Percentiles rank a stretch among this genome's conserved stretches.
phyloP scores from a whole-genome alignment of 2,113 vertebrate genomes.

The Eurypyga helias region DNA sequence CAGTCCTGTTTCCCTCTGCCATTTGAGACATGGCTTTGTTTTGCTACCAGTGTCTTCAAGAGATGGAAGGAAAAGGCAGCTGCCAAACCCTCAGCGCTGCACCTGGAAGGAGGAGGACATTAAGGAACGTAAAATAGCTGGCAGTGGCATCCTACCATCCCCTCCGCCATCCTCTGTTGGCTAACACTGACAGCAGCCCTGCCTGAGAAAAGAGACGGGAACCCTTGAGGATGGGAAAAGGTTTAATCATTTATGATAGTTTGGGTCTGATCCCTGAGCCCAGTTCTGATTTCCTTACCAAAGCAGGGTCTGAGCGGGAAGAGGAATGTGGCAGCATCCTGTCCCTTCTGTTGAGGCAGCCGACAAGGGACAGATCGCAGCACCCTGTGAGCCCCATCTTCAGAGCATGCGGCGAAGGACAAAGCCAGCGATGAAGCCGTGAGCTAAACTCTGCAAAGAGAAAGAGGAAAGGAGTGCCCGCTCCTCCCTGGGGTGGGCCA shows the following conservation, averaged over 20 bases:
- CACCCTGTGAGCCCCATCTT: rapidly evolving
- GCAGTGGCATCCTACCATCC: not conserved
- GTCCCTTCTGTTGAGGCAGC: not conserved
- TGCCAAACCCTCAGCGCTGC: not conserved
- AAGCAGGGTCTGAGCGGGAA: not conserved
- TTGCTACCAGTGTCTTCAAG: not conserved
- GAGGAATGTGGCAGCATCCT: not conserved
- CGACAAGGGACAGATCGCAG: not conserved
- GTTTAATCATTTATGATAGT: not conserved
- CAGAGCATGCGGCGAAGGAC: not conserved
- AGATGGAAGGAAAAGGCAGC: not conserved
- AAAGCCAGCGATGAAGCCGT: not conserved
- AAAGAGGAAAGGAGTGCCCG: not conserved
- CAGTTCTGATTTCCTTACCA: not conserved
- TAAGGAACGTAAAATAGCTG: not conserved
- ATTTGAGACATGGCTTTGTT: not conserved
- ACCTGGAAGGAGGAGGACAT: not conserved
- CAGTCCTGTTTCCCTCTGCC: not conserved
- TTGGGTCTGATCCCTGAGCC: not conserved
- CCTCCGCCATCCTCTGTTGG: not conserved
- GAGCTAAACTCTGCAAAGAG: not conserved
- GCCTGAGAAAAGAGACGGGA: not conserved
- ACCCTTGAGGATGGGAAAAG: not conserved
- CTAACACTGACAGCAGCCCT: not conserved
- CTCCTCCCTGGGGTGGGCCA: not conserved